Percentiles rank a stretch among this genome's conserved stretches.
These are phyloP conservation scores for Drosophila eugracilis DNA, from an alignment of 1,140 invertebrate species.

Conservation along the genomic window DNA sequence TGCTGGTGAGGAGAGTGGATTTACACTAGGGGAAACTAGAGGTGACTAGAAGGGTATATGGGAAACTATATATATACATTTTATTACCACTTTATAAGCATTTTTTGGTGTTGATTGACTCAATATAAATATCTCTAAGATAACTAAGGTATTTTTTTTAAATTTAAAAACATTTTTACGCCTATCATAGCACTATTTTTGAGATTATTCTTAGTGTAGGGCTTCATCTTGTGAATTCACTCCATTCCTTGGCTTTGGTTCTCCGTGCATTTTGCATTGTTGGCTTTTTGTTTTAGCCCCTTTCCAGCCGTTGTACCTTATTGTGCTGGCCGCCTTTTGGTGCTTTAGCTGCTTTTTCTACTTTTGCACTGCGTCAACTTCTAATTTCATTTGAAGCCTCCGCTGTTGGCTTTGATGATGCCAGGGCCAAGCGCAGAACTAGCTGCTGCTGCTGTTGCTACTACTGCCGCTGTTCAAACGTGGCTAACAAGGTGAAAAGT, in stretches of 20 bases:
- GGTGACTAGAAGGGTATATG: neutral
- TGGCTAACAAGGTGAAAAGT: constrained; percentile 79
- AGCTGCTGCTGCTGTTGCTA: neutral
- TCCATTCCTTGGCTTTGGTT: constrained; percentile 24
- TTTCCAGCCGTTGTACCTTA: constrained; percentile 48
- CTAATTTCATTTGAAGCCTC: constrained; percentile 77
- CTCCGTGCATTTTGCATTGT: constrained; percentile 66
- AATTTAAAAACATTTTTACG: neutral
- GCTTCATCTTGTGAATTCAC: constrained; percentile 20
- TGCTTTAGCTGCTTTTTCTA: constrained; percentile 30
- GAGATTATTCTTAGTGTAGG: constrained; percentile 4
- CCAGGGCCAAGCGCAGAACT: constrained; percentile 72
- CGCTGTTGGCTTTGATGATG: constrained; percentile 69
- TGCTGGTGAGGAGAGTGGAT: constrained; percentile 21
- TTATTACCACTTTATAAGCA: no score
- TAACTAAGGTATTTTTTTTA: neutral
- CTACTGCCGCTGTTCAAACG: constrained; percentile 23
- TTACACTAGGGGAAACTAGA: constrained; percentile 16
- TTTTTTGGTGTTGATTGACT: no score
- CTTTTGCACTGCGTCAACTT: constrained; percentile 75
- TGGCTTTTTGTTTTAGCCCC: constrained; percentile 36
- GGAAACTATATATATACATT: no score
- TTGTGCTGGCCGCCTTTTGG: constrained; percentile 41
- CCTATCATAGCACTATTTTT: neutral
- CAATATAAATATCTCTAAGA: no score